A percentile compares a stretch with the other conserved stretches of the same genome.
phyloP scores from a whole-genome alignment of 92 coral and sea anemone species.

The Phenganax stokvisi region DNA sequence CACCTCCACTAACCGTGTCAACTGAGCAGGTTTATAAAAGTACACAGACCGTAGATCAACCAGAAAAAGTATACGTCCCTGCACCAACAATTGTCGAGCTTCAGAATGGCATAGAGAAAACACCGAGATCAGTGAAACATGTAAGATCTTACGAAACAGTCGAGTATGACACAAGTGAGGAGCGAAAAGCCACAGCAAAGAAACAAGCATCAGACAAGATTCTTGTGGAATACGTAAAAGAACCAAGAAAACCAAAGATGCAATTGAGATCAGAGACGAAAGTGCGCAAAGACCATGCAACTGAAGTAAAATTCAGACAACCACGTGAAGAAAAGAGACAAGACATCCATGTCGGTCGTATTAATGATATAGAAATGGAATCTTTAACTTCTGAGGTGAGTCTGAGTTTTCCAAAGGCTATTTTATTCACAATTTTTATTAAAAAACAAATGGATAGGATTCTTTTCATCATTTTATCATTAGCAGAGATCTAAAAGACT shows the following conservation, averaged over 20 bases:
- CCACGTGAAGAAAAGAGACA: not conserved
- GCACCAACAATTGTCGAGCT: conserved; percentile 9
- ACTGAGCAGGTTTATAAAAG: not conserved
- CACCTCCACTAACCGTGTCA: conserved; percentile 16
- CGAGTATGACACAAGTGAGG: not conserved
- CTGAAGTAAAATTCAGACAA: conserved; percentile 28
- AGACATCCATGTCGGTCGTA: conserved; percentile 28
- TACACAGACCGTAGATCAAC: not conserved
- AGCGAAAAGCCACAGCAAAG: not conserved
- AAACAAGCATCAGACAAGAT: conserved; percentile 26
- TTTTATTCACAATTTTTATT: not conserved
- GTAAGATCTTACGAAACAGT: not conserved
- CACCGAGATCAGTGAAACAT: not conserved
- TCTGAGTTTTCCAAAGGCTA: not conserved
- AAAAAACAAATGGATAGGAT: too few relatives aligned
- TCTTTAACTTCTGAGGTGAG: conserved; percentile 23
- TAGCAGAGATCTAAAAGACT: not conserved
- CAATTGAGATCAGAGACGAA: conserved; percentile 1
- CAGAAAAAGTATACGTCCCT: conserved; percentile 22
- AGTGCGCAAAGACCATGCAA: conserved; percentile 21
- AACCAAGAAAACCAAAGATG: conserved; percentile 1
- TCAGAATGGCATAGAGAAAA: not conserved
- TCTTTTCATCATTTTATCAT: not conserved
- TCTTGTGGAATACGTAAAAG: conserved; percentile 15
- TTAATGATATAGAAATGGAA: conserved; percentile 33